Percentiles rank a stretch among this genome's conserved stretches.
phyloP scores from a whole-genome alignment of 2,888 invertebrate genomes.

The Molanna angustata region DNA sequence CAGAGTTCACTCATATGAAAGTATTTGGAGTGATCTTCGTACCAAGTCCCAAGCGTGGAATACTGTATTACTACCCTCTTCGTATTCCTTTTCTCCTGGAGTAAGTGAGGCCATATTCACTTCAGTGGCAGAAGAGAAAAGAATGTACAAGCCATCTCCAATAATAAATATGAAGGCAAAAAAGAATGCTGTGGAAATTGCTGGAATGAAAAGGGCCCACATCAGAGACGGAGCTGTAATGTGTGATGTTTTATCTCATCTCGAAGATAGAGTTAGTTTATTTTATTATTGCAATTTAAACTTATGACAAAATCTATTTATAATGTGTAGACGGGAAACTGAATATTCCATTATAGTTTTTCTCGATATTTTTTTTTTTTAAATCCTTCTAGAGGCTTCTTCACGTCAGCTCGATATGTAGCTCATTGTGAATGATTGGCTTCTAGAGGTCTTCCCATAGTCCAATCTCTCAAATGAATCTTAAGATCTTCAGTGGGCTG shows the following conservation, averaged over 20 bases:
- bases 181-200: constrained; percentile 77
- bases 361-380: no score
- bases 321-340: no score
- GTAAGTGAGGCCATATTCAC: constrained; percentile 69
- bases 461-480: no score
- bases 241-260: constrained; percentile 77
- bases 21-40: constrained; percentile 68
- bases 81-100: constrained; percentile 67
- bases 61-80: constrained; percentile 65
- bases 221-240: constrained; percentile 86
- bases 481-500: no score
- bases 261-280: constrained; percentile 62
- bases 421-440: no score
- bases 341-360: no score
- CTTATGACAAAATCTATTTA: no score
- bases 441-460: no score
- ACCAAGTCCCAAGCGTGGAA: constrained; percentile 62
- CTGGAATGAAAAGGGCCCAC: constrained; percentile 82
- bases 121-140: constrained; percentile 57
- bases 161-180: constrained; percentile 82
- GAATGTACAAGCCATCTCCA: constrained; percentile 68
- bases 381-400: no score
- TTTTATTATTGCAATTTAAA: background rate
- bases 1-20: constrained; percentile 67
- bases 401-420: no score